Base-by-base conservation (phyloP, 2,888 invertebrate species). In the Maniola hyperantus region DNA sequence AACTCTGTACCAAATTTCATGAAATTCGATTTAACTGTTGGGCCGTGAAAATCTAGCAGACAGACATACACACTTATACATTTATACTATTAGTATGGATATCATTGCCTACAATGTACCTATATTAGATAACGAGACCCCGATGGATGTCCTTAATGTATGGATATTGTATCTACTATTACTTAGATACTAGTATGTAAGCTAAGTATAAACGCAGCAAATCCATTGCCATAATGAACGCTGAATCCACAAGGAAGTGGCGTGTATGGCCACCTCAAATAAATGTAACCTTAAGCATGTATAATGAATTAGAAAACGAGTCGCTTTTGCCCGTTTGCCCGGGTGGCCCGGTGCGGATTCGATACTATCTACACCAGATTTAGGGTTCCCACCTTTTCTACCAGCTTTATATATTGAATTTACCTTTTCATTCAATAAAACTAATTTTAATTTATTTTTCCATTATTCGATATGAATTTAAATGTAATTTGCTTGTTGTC, bases 261-360 rank as follows among this genome's bases (percentile, higher is more conserved):
- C 65, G 65, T 69, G 71, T 72, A 64, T 53, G 65, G 70, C 55
- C 67, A 66, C 66, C 67, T 68, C 66, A 67, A 67, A 67, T 80
- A 82, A 83, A 84, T 83, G 84, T 81, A 80, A 80, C 73, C 77
- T 73, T 77, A 66, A 68, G 66, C 70, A 88, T 89, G 88, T 87
- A 85, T 88, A 88, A 88, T 88, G 87, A 86, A 88, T 89, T 87
- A 86, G 87, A 78, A 67, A 77, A 72, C 72, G 76, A 75, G 71
- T 70, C 71, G 74, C 69, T 69, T 60, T 77, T 64, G 64, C 64
- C 66, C 18, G 63, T 58, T 79, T 79, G 81, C 80, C 83, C 87
- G 48, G 89, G 89, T 89, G 90, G 91, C 82, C 88, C 84, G 89
- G 87, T 87, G 85, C 84, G 77, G 79, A 83, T 80, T 82, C 81